These are phyloP conservation scores for Eristalinus aeneus DNA, from an alignment of 2,888 invertebrate species.

Conservation along the genomic window DNA sequence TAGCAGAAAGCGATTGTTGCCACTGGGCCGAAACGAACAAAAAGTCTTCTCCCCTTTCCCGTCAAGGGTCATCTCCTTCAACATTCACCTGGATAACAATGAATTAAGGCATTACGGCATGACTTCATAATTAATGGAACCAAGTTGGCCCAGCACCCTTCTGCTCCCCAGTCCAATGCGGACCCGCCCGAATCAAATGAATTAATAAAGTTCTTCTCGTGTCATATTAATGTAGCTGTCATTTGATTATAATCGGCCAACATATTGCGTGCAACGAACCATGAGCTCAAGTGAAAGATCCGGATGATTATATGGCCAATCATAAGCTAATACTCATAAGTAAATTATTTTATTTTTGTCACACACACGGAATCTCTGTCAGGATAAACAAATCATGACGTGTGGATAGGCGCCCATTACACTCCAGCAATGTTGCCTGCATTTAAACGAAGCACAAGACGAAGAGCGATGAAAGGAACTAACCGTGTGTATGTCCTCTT, in stretches of 20 bases:
- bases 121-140: not conserved
- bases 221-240: not conserved
- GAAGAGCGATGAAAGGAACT: not conserved
- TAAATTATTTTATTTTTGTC: not conserved
- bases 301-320: not conserved
- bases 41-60: not conserved
- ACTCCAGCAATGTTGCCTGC: not conserved
- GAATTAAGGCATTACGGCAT: not conserved
- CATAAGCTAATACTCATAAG: not conserved
- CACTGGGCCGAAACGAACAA: not conserved
- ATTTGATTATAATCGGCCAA: not conserved
- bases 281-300: not conserved
- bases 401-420: not conserved
- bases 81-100: not conserved
- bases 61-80: not conserved
- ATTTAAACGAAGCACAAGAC: not conserved
- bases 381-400: not conserved
- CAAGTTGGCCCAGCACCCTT: not conserved
- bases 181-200: not conserved
- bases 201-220: not conserved
- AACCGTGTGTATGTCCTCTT: not conserved
- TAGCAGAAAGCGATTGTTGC: not conserved
- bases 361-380: not conserved
- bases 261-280: not conserved
- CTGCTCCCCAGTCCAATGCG: not conserved